These are phyloP conservation scores for Hephaestus fuliginosus DNA, from an alignment of 2,797 vertebrate species.

Conservation along the genomic window DNA sequence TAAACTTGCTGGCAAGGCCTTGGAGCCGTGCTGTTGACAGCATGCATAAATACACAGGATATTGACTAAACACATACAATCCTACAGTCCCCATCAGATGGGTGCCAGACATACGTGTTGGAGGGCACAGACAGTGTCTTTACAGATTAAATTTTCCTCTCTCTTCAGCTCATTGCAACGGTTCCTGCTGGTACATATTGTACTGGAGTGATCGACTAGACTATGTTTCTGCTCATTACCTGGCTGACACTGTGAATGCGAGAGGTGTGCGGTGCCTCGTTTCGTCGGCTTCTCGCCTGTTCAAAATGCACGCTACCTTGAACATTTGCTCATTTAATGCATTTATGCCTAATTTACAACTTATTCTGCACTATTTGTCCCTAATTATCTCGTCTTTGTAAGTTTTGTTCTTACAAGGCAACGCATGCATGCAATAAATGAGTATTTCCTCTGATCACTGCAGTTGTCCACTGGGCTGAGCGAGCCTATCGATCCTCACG, in stretches of 20 bases:
- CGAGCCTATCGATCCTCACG: constrained; percentile 53
- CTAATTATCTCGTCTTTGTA: constrained; percentile 36
- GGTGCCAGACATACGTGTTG: constrained; percentile 38
- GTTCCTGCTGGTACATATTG: background rate
- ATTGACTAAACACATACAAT: constrained; percentile 71
- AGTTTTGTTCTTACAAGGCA: constrained; percentile 42
- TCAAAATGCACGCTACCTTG: constrained; percentile 16
- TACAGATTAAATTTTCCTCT: constrained; percentile 4
- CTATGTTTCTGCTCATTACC: constrained; percentile 32
- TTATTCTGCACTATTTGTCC: constrained; percentile 36
- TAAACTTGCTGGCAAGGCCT: constrained; percentile 49
- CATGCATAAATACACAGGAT: constrained; percentile 57
- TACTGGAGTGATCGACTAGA: background rate
- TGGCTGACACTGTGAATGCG: background rate
- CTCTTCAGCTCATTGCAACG: background rate
- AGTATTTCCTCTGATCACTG: constrained; percentile 49
- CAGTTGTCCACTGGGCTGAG: constrained; percentile 56
- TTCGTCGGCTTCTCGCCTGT: background rate
- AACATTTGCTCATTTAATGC: constrained; percentile 22
- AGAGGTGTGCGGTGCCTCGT: constrained; percentile 3
- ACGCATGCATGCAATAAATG: constrained; percentile 35
- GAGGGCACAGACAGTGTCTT: constrained; percentile 12
- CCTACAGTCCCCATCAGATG: constrained; percentile 51
- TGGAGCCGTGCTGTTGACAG: constrained; percentile 67
- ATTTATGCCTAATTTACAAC: constrained; percentile 31